Evolutionary conservation across 2,888 invertebrate genomes (phyloP), one percentile per base, ranked within the genome.

Genomic region (Lasioglossum figueresi): DNA sequence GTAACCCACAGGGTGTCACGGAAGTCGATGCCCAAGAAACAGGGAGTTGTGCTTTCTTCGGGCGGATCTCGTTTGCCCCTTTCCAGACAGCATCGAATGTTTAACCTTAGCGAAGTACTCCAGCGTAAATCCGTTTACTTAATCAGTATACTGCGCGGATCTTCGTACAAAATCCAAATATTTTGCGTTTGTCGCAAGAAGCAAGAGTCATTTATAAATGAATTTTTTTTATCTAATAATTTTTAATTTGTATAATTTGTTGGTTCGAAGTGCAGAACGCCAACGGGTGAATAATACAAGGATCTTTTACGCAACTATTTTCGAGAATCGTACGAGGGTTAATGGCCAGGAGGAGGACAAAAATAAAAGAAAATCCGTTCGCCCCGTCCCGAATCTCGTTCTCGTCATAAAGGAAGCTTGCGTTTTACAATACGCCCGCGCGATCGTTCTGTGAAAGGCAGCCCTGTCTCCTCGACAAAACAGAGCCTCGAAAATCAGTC

Each of bases 401-500:
- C 23, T 12, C 68, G 12, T 40, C 40, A 37, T 37, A 37, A 70
- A 40, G 34, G 37, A 70, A 70, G 68, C n/a, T 70, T n/a, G 37
- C 68, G 68, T 70, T 70, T 37, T 70, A 73, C 34, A 73, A 73
- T 73, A 73, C 40, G 71, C 37, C 45, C 45, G 56, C 63, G 48
- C 48, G n/a, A 84, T 82, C 76, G 68, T 56, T 43, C 72, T 70
- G 52, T 78, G 82, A 87, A 88, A 79, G 71, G 34, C 78, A 68
- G 68, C 71, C 40, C 34, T 79, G 66, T 70, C 75, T 37, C 74
- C 59, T 66, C 81, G 59, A 71, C 80, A 86, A 70, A 70, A 80
- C 84, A 73, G 75, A 82, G 76, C 87, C 84, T 87, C 83, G 85
- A 88, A 88, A 90, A 90, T 90, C 89, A 90, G 80, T 79, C 78